Conservation (phyloP, 2,888 invertebrate genomes). For the Morinoia aosen region DNA sequence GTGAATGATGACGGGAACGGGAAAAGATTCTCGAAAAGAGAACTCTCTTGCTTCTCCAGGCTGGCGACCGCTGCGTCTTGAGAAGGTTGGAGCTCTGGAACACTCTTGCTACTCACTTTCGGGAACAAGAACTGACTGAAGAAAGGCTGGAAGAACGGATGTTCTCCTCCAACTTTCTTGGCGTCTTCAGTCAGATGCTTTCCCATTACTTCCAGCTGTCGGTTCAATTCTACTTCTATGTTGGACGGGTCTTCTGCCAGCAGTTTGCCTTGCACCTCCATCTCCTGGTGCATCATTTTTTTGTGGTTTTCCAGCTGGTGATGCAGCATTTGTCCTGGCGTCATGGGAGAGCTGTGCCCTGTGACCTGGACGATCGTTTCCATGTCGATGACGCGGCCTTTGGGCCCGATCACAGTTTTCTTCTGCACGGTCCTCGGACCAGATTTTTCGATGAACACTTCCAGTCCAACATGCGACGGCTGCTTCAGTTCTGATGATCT, state of each 20-base stretch:
- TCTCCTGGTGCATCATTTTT: conserved; percentile 31
- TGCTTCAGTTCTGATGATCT: neutral
- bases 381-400: neutral
- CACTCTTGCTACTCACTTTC: neutral
- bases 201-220: conserved; percentile 28
- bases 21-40: conserved; percentile 12
- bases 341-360: neutral
- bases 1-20: neutral
- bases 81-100: neutral
- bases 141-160: conserved; percentile 7
- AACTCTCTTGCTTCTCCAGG: neutral
- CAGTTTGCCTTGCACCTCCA: conserved; percentile 34
- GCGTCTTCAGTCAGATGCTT: conserved; percentile 13
- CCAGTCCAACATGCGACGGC: neutral
- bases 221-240: conserved; percentile 16
- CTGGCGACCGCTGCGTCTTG: neutral
- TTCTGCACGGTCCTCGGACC: neutral
- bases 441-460: conserved; percentile 19
- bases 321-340: neutral
- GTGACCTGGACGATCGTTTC: conserved; percentile 14
- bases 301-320: conserved; percentile 41
- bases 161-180: neutral
- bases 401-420: conserved; percentile 9
- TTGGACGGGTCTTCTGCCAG: neutral
- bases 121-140: neutral